These are phyloP conservation scores for Cephus nigrinus DNA, from an alignment of 2,888 invertebrate species.

Conservation along the genomic window DNA sequence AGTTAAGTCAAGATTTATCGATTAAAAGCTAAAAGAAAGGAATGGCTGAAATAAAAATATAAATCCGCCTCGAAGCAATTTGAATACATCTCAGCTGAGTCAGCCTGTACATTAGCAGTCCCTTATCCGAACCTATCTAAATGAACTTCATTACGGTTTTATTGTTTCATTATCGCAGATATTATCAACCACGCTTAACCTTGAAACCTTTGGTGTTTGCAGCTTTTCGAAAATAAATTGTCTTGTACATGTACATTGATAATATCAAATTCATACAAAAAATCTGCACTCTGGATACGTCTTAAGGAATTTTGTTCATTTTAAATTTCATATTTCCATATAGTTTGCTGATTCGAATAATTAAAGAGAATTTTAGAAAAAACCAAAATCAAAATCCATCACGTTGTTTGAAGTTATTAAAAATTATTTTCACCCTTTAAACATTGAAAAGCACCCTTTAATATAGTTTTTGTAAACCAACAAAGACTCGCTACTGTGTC, in stretches of 20 bases:
- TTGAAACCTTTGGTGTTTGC: not conserved
- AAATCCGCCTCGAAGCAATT: not conserved
- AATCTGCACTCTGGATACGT: not conserved
- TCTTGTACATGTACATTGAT: not conserved
- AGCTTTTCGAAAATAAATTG: not conserved
- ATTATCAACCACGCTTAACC: constrained; percentile 28
- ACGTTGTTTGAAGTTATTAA: not conserved
- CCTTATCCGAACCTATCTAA: constrained; percentile 48
- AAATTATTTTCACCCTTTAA: constrained; percentile 9
- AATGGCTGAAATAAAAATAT: not conserved
- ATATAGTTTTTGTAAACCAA: constrained; percentile 35
- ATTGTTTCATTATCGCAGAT: constrained; percentile 48
- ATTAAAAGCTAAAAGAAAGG: not conserved
- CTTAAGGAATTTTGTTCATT: not conserved
- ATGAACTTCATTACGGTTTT: constrained; percentile 51
- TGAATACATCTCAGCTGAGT: not conserved
- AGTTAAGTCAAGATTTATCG: not conserved
- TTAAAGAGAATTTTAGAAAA: not conserved
- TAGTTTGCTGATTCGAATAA: constrained; percentile 12
- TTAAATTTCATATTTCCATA: constrained; percentile 6
- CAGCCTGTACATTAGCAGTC: constrained; percentile 5
- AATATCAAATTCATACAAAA: not conserved
- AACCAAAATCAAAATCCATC: not conserved
- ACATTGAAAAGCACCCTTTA: constrained; percentile 35
- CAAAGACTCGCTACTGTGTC: constrained; percentile 8